A percentile compares a stretch with the other conserved stretches of the same genome.
Conservation (phyloP, 2,113 vertebrate genomes). For the Planiliza haematocheilus region DNA sequence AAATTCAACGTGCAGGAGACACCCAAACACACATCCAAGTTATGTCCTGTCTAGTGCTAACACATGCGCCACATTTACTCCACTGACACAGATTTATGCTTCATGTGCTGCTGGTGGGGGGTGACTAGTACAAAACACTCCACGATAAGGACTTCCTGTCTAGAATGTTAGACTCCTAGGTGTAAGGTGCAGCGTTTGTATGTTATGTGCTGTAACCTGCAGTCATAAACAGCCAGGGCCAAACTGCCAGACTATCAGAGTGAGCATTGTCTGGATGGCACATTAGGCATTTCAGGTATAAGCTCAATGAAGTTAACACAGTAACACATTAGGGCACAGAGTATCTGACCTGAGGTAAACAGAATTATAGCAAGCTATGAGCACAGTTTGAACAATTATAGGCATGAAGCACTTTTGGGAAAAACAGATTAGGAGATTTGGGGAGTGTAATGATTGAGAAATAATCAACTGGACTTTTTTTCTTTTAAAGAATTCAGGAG, state of each 20-base stretch:
- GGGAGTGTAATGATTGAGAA: background rate
- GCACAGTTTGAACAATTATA: background rate
- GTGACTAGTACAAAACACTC: conserved; percentile 1
- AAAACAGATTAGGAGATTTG: background rate
- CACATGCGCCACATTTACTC: conserved; percentile 40
- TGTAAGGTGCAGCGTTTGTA: background rate
- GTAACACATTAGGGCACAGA: conserved; percentile 24
- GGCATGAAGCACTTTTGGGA: background rate
- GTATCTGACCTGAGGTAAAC: conserved; percentile 4
- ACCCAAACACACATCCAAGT: conserved; percentile 24
- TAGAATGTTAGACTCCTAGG: conserved; percentile 1
- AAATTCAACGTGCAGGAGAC: conserved; percentile 24
- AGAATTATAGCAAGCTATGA: conserved; percentile 28
- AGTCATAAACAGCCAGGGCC: conserved; percentile 3
- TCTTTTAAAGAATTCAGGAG: background rate
- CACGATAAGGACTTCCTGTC: background rate
- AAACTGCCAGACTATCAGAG: conserved; percentile 39
- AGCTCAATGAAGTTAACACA: conserved; percentile 45
- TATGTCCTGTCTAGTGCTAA: conserved; percentile 17
- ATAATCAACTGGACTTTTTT: background rate
- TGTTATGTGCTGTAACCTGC: background rate
- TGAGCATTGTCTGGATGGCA: conserved; percentile 50
- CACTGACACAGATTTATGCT: conserved; percentile 62
- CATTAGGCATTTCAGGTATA: conserved; percentile 44
- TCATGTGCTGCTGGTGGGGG: background rate